A percentile compares a stretch with the other conserved stretches of the same genome.
Conservation (phyloP, 2,797 vertebrate genomes). For the Hirundo rustica region DNA sequence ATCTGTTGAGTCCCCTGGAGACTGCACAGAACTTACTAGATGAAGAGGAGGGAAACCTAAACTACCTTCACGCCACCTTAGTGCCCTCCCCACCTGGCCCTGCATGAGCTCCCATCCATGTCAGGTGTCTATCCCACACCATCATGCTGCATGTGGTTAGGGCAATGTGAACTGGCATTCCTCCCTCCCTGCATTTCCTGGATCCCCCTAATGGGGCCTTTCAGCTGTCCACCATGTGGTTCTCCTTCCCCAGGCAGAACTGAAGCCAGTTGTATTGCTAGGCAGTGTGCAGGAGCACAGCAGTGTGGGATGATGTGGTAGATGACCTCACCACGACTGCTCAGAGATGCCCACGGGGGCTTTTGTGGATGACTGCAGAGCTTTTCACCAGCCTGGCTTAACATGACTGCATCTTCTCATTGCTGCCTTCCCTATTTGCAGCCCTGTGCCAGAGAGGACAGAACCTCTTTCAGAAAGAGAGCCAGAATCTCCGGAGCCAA, state of each 20-base stretch:
- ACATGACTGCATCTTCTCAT: neutral
- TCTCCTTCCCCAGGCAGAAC: neutral
- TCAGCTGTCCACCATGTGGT: neutral
- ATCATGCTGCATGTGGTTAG: neutral
- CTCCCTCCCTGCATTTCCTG: neutral
- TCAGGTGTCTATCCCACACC: neutral
- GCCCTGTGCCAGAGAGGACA: neutral
- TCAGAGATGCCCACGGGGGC: neutral
- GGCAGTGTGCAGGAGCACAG: neutral
- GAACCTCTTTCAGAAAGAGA: neutral
- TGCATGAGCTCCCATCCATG: neutral
- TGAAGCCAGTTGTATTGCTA: neutral
- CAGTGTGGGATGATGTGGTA: neutral
- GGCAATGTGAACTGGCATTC: neutral
- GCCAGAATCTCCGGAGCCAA: neutral
- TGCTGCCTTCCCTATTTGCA: neutral
- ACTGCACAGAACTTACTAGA: neutral
- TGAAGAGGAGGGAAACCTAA: neutral
- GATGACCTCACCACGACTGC: neutral
- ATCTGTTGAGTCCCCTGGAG: neutral
- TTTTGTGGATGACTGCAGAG: neutral
- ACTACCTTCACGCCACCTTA: neutral
- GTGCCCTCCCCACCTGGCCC: neutral
- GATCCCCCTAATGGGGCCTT: neutral
- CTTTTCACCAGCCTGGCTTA: neutral